Percentiles rank a stretch among this genome's conserved stretches.
phyloP scores from a whole-genome alignment of 2,113 vertebrate genomes.

The Petrocephalus microphthalmus region DNA sequence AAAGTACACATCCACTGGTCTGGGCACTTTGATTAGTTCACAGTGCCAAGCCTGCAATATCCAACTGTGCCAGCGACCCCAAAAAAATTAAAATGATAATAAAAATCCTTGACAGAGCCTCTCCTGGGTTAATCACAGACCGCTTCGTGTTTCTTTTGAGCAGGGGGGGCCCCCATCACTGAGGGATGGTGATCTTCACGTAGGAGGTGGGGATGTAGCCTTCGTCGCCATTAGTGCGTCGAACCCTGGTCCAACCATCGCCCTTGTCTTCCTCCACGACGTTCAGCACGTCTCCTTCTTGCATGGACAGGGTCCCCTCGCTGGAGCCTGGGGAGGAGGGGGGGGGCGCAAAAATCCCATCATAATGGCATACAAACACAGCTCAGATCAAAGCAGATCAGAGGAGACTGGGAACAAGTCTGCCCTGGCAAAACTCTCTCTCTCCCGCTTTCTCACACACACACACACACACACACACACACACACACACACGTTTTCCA shows the following conservation, averaged over 20 bases:
- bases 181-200: constrained; percentile 64
- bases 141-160: background rate
- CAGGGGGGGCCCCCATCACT: constrained; percentile 43
- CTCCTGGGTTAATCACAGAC: background rate
- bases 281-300: constrained; percentile 73
- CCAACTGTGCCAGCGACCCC: background rate
- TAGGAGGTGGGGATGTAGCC: constrained; percentile 86
- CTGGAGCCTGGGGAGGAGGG: constrained; percentile 66
- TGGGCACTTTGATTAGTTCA: background rate
- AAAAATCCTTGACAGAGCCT: background rate
- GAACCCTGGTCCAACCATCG: constrained; percentile 80
- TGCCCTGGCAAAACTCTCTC: background rate
- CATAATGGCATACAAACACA: background rate
- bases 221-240: constrained; percentile 72
- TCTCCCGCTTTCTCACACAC: too few relatives aligned
- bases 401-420: background rate
- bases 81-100: background rate
- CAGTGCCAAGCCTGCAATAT: background rate
- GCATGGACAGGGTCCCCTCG: constrained; percentile 81
- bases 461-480: too few relatives aligned
- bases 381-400: background rate
- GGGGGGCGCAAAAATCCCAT: background rate
- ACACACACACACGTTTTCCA: background rate
- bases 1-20: background rate
- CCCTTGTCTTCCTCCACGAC: constrained; percentile 85